Percentiles rank a stretch among this genome's conserved stretches.
Evolutionary conservation across 2,113 vertebrate genomes (phyloP).

Genomic region (Cettia cetti): DNA sequence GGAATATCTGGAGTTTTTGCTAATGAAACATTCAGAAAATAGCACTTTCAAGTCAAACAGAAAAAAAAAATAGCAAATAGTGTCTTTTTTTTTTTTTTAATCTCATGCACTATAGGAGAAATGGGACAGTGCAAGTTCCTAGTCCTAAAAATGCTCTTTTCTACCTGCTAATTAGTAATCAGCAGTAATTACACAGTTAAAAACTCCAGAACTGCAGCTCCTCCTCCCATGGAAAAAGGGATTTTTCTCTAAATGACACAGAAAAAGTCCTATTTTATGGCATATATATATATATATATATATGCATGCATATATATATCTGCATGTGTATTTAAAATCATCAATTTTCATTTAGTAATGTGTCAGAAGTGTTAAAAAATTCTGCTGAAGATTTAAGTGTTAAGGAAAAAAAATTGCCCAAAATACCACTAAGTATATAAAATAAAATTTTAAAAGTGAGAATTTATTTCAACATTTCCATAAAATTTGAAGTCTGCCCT

Average conservation of each 20-base stretch:
- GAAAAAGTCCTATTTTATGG: neutral
- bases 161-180: neutral
- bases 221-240: neutral
- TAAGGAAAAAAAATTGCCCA: neutral
- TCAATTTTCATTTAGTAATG: constrained; percentile 13
- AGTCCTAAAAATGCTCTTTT: neutral
- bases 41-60: neutral
- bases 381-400: neutral
- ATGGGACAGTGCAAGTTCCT: neutral
- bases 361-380: constrained; percentile 14
- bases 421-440: neutral
- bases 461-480: neutral
- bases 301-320: rapidly evolving
- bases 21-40: neutral
- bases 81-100: no score
- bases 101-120: neutral
- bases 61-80: neutral
- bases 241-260: neutral
- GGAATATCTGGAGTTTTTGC: neutral
- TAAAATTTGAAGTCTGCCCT: neutral
- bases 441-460: neutral
- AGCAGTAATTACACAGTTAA: neutral
- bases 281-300: neutral
- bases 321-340: neutral
- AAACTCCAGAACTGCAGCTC: neutral